A percentile compares a stretch with the other conserved stretches of the same genome.
phyloP scores from a whole-genome alignment of 2,113 vertebrate species.

The Guaruba guarouba region DNA sequence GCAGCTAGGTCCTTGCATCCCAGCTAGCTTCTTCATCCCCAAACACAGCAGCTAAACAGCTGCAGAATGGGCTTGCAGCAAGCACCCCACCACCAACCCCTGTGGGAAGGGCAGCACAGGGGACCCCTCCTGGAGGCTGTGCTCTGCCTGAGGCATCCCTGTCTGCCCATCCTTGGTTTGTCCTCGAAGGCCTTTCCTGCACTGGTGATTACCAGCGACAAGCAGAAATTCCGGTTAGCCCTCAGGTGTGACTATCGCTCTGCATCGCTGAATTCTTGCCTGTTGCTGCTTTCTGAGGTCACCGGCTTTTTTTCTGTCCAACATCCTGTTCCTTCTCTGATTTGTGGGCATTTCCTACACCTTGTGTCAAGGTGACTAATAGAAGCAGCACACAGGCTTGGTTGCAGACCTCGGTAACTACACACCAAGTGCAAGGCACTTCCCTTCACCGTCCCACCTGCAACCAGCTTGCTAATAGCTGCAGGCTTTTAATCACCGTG shows the following conservation, averaged over 20 bases:
- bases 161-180: not conserved
- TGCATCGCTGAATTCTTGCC: not conserved
- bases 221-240: not conserved
- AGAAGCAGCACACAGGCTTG: not conserved
- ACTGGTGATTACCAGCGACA: not conserved
- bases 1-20: not conserved
- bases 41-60: not conserved
- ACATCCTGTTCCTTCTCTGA: constrained; percentile 1
- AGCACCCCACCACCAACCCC: not conserved
- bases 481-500: not conserved
- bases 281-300: not conserved
- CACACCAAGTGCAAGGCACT: not conserved
- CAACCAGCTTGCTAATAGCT: not conserved
- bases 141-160: not conserved
- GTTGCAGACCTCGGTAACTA: not conserved
- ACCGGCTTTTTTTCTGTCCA: not conserved
- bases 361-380: constrained; percentile 14
- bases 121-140: not conserved
- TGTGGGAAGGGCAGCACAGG: not conserved
- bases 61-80: not conserved
- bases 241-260: not conserved
- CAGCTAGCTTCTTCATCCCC: not conserved
- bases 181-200: not conserved
- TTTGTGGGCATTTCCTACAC: not conserved
- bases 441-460: not conserved